Evolutionary conservation across 2,113 vertebrate genomes (phyloP).

Genomic region (Piprites chloris): DNA sequence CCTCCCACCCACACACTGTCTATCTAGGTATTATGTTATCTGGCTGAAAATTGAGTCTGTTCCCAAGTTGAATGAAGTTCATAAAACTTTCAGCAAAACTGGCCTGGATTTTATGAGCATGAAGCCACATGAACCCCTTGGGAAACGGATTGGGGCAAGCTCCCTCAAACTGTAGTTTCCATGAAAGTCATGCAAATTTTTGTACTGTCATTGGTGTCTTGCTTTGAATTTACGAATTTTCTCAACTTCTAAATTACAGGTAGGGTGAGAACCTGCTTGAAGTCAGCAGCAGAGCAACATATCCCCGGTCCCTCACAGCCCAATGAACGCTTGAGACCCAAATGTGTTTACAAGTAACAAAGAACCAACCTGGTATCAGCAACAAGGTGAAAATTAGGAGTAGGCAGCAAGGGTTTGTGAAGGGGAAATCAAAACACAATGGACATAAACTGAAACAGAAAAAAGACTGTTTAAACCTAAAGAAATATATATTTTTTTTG

Average conservation of each 20-base stretch:
- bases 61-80: neutral
- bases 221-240: neutral
- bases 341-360: neutral
- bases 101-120: neutral
- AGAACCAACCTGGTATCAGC: neutral
- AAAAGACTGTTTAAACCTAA: neutral
- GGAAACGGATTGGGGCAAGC: neutral
- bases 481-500: neutral
- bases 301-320: neutral
- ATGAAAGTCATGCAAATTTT: neutral
- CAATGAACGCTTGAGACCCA: fast-evolving
- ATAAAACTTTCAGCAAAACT: neutral
- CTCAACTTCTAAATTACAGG: neutral
- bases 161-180: neutral
- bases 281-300: neutral
- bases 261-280: neutral
- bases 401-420: neutral
- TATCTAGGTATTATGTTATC: neutral
- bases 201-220: neutral
- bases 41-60: conserved; percentile 11
- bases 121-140: neutral
- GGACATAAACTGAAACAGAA: neutral
- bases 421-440: neutral
- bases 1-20: neutral
- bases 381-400: neutral